These are phyloP conservation scores for Drosophila nigricruria DNA, from an alignment of 2,888 invertebrate species.

Conservation along the genomic window DNA sequence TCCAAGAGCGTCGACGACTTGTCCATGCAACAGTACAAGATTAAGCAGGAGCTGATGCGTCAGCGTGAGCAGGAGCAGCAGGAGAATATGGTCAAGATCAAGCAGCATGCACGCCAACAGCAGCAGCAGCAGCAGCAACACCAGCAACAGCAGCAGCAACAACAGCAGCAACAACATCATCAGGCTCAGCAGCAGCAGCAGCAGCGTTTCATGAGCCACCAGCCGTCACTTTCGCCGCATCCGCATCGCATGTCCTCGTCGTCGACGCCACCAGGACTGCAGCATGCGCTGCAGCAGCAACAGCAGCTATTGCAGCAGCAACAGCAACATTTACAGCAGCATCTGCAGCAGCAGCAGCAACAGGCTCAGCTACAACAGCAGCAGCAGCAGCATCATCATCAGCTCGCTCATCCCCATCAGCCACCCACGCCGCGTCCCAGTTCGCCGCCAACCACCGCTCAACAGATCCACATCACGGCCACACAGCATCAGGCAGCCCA, in stretches of 20 bases:
- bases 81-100: constrained; percentile 83
- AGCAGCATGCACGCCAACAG: constrained; percentile 83
- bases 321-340: constrained; percentile 59
- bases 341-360: constrained; percentile 70
- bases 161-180: constrained; percentile 74
- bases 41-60: constrained; percentile 81
- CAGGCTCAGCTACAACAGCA: constrained; percentile 59
- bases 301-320: constrained; percentile 71
- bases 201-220: constrained; percentile 72
- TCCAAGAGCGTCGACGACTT: constrained; percentile 83
- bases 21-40: constrained; percentile 81
- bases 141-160: constrained; percentile 59
- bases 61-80: constrained; percentile 83
- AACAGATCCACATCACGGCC: constrained; percentile 81
- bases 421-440: constrained; percentile 70
- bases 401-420: constrained; percentile 68
- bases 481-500: constrained; percentile 82
- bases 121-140: constrained; percentile 77
- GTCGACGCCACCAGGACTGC: constrained; percentile 68
- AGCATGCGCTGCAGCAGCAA: constrained; percentile 77
- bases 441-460: constrained; percentile 80
- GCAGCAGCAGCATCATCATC: constrained; percentile 70
- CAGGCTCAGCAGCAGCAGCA: constrained; percentile 70
- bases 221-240: constrained; percentile 71
- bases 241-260: constrained; percentile 73